These are phyloP conservation scores for human (Homo sapiens) DNA, from an alignment of 2,113 vertebrate genomes.

Conservation along the genomic window DNA sequence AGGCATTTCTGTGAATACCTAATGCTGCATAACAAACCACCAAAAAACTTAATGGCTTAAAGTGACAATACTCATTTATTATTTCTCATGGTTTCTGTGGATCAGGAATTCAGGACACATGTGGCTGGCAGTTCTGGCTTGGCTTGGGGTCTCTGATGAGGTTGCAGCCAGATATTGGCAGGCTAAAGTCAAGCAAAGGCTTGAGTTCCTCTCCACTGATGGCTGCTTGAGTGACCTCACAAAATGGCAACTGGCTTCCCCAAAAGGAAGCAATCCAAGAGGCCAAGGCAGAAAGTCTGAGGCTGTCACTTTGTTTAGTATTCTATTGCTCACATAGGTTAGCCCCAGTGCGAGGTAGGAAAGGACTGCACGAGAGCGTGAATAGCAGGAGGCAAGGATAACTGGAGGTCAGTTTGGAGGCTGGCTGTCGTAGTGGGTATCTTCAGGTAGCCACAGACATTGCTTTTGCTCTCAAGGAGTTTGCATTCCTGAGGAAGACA, in stretches of 20 bases:
- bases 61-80: background rate
- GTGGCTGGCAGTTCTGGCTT: background rate
- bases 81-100: background rate
- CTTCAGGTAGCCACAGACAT: background rate
- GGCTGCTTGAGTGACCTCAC: background rate
- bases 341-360: background rate
- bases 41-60: background rate
- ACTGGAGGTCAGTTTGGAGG: background rate
- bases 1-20: background rate
- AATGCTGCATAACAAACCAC: background rate
- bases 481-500: background rate
- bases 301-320: background rate
- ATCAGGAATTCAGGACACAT: background rate
- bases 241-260: background rate
- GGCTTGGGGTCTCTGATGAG: background rate
- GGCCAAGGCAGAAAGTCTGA: background rate
- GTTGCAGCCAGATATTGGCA: background rate
- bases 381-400: background rate
- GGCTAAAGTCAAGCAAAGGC: background rate
- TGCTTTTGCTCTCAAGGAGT: background rate
- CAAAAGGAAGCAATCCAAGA: background rate
- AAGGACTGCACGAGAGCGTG: background rate
- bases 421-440: background rate
- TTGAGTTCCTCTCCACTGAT: background rate
- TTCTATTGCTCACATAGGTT: background rate